Conservation (phyloP, 2,888 invertebrate genomes). For the Campoplex nolae region DNA sequence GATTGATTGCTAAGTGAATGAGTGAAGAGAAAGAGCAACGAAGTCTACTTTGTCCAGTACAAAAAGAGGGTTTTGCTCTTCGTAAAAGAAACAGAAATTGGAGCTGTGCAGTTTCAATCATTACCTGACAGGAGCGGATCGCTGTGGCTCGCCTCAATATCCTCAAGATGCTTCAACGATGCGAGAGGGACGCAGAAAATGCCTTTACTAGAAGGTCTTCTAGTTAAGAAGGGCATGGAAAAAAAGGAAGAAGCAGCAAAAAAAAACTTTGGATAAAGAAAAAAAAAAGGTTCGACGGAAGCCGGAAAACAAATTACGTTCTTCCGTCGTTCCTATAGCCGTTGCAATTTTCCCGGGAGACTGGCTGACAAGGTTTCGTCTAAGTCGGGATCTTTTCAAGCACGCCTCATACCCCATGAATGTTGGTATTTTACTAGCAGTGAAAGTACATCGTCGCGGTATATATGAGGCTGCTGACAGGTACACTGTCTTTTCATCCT, state of each 20-base stretch:
- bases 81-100: constrained; percentile 12
- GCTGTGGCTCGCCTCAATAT: constrained; percentile 68
- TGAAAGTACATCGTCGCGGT: constrained; percentile 53
- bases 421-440: constrained; percentile 41
- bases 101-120: constrained; percentile 55
- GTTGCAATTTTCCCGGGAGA: constrained; percentile 77
- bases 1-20: constrained; percentile 36
- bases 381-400: constrained; percentile 74
- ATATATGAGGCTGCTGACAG: constrained; percentile 72
- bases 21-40: background rate
- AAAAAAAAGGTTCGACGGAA: constrained; percentile 70
- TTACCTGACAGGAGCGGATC: constrained; percentile 66
- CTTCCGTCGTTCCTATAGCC: constrained; percentile 72
- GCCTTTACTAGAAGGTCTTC: constrained; percentile 42
- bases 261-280: constrained; percentile 37
- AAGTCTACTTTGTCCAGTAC: constrained; percentile 17
- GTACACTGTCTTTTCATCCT: constrained; percentile 78
- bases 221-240: constrained; percentile 30
- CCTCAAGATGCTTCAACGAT: constrained; percentile 66
- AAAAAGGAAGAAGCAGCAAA: constrained; percentile 40
- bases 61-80: constrained; percentile 1
- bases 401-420: constrained; percentile 43
- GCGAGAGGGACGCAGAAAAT: constrained; percentile 41
- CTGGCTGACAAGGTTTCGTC: constrained; percentile 75
- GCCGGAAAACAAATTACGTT: constrained; percentile 79